Evolutionary conservation across 2,888 invertebrate species (phyloP).

Genomic region (Agrotis ipsilon): DNA sequence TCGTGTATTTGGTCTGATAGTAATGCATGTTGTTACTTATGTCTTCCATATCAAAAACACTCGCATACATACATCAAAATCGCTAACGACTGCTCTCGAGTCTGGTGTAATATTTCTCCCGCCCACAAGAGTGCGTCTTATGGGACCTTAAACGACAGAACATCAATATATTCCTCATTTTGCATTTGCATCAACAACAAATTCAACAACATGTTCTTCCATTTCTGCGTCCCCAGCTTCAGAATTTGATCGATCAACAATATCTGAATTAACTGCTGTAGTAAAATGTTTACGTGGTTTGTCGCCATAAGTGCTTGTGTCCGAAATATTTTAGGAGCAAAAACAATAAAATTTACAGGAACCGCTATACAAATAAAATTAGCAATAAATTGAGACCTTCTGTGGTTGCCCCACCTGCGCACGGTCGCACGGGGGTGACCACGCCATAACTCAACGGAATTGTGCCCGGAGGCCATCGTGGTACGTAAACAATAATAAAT

Average conservation of each 20-base stretch:
- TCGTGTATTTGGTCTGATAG: no score
- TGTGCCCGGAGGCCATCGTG: slow-evolving; percentile 82
- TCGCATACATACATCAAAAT: slow-evolving; percentile 38
- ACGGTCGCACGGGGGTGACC: slow-evolving; percentile 79
- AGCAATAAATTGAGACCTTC: slow-evolving; percentile 87
- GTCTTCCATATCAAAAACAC: slow-evolving; percentile 19
- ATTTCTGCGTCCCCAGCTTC: slow-evolving; percentile 11
- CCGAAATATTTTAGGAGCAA: slow-evolving; percentile 59
- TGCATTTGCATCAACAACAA: slow-evolving; percentile 37
- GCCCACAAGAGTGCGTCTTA: slow-evolving; percentile 54
- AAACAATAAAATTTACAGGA: slow-evolving; percentile 78
- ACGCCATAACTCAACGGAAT: slow-evolving; percentile 86
- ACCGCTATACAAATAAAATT: slow-evolving; percentile 83
- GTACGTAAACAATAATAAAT: slow-evolving; percentile 82
- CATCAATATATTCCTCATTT: slow-evolving; percentile 45
- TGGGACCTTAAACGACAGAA: slow-evolving; percentile 43
- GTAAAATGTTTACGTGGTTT: slow-evolving; percentile 52
- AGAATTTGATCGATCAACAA: slow-evolving; percentile 28
- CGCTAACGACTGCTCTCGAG: slow-evolving; percentile 53
- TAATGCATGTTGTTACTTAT: not conserved
- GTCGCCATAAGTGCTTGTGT: slow-evolving; percentile 45
- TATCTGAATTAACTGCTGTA: slow-evolving; percentile 45
- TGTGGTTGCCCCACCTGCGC: slow-evolving; percentile 82
- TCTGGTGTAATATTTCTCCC: slow-evolving; percentile 50
- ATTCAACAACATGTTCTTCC: slow-evolving; percentile 16